Base-by-base conservation (phyloP, 2,888 invertebrate genomes). In the Drosophila barbarae region DNA sequence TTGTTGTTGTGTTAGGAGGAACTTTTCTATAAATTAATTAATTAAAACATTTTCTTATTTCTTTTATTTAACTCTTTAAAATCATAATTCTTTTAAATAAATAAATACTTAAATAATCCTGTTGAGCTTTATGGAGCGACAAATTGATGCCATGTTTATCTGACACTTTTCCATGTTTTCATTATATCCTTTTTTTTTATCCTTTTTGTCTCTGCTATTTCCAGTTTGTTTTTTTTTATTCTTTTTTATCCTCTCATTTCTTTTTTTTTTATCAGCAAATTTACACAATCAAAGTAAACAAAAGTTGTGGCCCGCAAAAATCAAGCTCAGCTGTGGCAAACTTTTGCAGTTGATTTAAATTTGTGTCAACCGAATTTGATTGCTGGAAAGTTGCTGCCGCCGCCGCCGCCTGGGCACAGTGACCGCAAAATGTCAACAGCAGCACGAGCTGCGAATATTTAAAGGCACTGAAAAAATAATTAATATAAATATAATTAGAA, bases 241-340 rank as follows among this genome's bases (percentile, higher is more conserved):
- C 12, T 13, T 18, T 12, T 10, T 23, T n/a, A n/a, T 18, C 18
- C 8, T 9, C 3, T 26, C 28, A 4, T 23, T 34, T 10, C 3
- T 8, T 7, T 4, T 9, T 15, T 56, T 36, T 53, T 56, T 34
- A 18, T 23, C 34, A 28, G 34, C n/a, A 26, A 35, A 36, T 58
- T 58, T 58, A 44, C 36, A 58, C 44, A 59, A 46, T 59, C 35
- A 67, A 68, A 36, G 56, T 38, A 51, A 50, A 57, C 58, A 67
- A 68, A 58, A 67, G 21, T 38, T 68, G 36, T 18, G 35, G 38
- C 13, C 36, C 50, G 44, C 66, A 67, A 32, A 56, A 66, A 68
- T 71, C 53, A 60, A 61, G 72, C 75, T 49, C 76, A 78, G 79
- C 74, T 74, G 79, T 28, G 47, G 18, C 39, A 44, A 75, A 72